Evolutionary conservation across 1,140 invertebrate species (phyloP).

Genomic region (Ptiloglossa arizonensis): DNA sequence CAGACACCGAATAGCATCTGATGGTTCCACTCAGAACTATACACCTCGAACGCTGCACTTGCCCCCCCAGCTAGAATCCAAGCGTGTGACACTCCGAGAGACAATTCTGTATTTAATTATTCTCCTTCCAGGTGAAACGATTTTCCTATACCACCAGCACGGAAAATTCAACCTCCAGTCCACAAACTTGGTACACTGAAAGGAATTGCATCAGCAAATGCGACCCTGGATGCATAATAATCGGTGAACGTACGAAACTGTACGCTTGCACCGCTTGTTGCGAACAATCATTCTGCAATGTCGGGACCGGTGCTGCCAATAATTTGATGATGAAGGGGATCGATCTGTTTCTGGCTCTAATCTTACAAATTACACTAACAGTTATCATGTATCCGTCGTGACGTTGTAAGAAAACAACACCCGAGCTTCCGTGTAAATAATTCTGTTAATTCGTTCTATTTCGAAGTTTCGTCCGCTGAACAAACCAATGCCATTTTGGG

Average conservation of each 20-base stretch:
- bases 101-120: not conserved
- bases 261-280: slow-evolving; percentile 93
- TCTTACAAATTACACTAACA: slow-evolving; percentile 75
- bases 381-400: slow-evolving; percentile 77
- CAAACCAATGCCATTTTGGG: too few relatives aligned
- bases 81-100: too few relatives aligned
- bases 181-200: slow-evolving; percentile 91
- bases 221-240: slow-evolving; percentile 92
- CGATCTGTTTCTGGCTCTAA: slow-evolving; percentile 74
- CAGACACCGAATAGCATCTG: too few relatives aligned
- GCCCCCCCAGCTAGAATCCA: too few relatives aligned
- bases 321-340: slow-evolving; percentile 70
- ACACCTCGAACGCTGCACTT: too few relatives aligned
- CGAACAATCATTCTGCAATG: slow-evolving; percentile 89
- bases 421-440: slow-evolving; percentile 16
- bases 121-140: slow-evolving; percentile 86
- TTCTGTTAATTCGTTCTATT: not conserved
- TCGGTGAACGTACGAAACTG: slow-evolving; percentile 92
- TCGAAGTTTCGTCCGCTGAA: not conserved
- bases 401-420: slow-evolving; percentile 59
- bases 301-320: slow-evolving; percentile 83
- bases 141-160: slow-evolving; percentile 92
- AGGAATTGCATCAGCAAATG: slow-evolving; percentile 91
- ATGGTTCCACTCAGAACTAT: too few relatives aligned
- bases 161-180: slow-evolving; percentile 88